Evolutionary conservation across 2,113 vertebrate species (phyloP), one percentile per base, ranked within the genome.

Genomic region (Erythrocercus mccallii): DNA sequence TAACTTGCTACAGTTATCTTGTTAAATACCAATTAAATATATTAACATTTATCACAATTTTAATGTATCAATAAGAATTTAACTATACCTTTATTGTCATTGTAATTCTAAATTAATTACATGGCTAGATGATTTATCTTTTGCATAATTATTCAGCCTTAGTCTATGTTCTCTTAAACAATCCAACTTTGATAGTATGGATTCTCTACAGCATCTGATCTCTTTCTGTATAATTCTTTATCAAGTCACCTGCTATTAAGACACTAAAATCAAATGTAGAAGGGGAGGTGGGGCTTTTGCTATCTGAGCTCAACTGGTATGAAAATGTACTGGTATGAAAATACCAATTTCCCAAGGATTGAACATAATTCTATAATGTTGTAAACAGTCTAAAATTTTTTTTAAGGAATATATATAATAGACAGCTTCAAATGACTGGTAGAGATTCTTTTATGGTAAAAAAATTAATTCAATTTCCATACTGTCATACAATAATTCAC

Each of bases 21-120:
- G 91, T 97, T 97, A 98, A 98, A 97, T 97, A 83, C 42, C 94
- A 97, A 96, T 97, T 98, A 98, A 96, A 78, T 89, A 33, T 89
- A 96, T 96, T 97, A 96, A 92, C 65, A 84, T 95, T 96, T 95
- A 78, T 95, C 81, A 95, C 19, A 94, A 91, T 96, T 97, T 98
- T 86, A 92, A 91, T 92, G 57, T 93, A 96, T 97, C 94, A 97
- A 81, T 96, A 94, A 94, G 74, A 97, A 97, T 96, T 95, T 97
- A 97, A 96, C 81, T 97, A 47, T 95, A 96, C 76, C 85, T 97
- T 98, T 96, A 95, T 92, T 96, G 88, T 78, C 80, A 96, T 94
- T 96, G 70, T 92, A 98, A 96, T 96, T 97, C 90, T 93, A 86
- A 94, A 73, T 97, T 97, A 98, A 97, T 97, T 98, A 88, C 65